Evolutionary conservation across 1,140 invertebrate species (phyloP), one percentile per base, ranked within the genome.

Genomic region (Caenorhabditis latens): DNA sequence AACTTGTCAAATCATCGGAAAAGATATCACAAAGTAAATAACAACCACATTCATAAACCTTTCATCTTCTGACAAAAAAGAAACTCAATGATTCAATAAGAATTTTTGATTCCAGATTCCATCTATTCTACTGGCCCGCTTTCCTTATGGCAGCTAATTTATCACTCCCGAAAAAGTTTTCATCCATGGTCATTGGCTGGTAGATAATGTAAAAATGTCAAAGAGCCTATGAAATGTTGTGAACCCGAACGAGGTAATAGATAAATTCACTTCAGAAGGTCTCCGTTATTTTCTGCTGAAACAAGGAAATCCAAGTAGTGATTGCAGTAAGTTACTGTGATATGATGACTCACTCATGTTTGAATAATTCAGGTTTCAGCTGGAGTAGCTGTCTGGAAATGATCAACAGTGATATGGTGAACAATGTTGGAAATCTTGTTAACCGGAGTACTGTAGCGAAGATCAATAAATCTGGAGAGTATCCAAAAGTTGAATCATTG

Each of bases 71-170:
- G 32, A 32, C 32, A 32, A 32, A 32, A 32, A 32, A 32, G 32
- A 32, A 32, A 2, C 32, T 32, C 32, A 40, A 32, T 32, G 57
- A 21, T 83, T 83, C 7, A 14, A 8, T 19, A 58, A 32, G n/a
- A 83, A 58, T 11, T 16, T 55, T 24, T 11, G 19, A 43, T 90
- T 90, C 65, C 89, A 95, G 95, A 93, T 99, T 99, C 93, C 98
- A 99, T 94, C 97, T 96, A 40, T 95, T 99, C 87, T 99, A 97
- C 93, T 99, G 98, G 98, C 98, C 98, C n/a, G 96, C 97, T n/a
- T 98, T 99, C 94, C 94, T 99, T 2, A 95, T 99, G 91, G 98
- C 97, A 11, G 95, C 95, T 16, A 95, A 94, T 24, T 93, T 98
- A 85, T 95, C 95, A 87, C 95, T 95, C 4, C 97, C 98, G 0